phyloP scores from a whole-genome alignment of 2,888 invertebrate species.

The Morpho achilles region DNA sequence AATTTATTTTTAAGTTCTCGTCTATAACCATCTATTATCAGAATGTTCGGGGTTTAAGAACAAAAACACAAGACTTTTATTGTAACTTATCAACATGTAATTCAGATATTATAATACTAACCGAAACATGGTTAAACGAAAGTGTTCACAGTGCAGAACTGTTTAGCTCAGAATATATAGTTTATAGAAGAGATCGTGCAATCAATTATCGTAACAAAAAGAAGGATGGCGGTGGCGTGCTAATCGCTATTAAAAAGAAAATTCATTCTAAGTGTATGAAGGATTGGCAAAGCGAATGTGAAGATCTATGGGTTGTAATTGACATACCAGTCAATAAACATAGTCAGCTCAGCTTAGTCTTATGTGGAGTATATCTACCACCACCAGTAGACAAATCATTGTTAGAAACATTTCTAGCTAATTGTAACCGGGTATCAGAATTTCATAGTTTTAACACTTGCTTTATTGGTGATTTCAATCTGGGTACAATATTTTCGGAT shows the following conservation, averaged over 20 bases:
- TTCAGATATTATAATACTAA: neutral
- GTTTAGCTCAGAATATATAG: neutral
- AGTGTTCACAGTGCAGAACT: neutral
- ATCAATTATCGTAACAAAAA: neutral
- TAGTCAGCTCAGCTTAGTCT: neutral
- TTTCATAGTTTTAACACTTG: neutral
- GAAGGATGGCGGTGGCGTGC: neutral
- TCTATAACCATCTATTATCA: neutral
- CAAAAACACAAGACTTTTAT: neutral
- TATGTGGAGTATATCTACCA: conserved; percentile 7
- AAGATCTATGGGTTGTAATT: neutral
- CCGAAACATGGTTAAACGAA: neutral
- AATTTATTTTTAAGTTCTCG: neutral
- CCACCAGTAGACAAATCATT: conserved; percentile 3
- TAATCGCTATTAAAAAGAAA: neutral
- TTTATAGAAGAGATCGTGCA: neutral
- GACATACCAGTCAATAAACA: neutral
- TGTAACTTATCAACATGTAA: neutral
- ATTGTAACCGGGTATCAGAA: neutral
- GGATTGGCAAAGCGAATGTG: neutral
- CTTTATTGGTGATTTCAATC: conserved; percentile 9
- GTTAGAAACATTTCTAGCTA: neutral
- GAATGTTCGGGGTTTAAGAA: neutral
- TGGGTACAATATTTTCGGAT: neutral
- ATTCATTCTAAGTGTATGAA: neutral